These are phyloP conservation scores for Lucilia cuprina DNA, from an alignment of 1,140 invertebrate genomes.

Conservation along the genomic window DNA sequence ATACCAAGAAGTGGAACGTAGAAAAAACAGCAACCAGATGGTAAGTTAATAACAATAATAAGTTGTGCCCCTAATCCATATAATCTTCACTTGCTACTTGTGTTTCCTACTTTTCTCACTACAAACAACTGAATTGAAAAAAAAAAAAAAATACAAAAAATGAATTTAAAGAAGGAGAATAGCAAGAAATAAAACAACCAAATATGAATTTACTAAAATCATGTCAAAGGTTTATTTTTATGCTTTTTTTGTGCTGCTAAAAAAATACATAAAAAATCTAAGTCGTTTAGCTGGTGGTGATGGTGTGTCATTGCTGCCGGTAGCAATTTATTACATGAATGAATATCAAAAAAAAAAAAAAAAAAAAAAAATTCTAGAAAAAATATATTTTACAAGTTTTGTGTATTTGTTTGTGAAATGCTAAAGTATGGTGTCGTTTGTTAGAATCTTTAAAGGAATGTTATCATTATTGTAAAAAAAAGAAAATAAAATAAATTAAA, in stretches of 20 bases:
- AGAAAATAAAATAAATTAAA: too few relatives aligned
- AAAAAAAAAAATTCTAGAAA: too few relatives aligned
- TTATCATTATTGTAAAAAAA: background rate
- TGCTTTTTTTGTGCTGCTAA: too few relatives aligned
- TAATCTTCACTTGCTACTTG: background rate
- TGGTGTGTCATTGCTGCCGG: background rate
- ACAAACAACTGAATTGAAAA: too few relatives aligned
- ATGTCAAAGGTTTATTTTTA: constrained; percentile 1
- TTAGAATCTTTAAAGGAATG: background rate
- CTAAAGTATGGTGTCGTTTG: background rate
- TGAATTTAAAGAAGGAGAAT: too few relatives aligned
- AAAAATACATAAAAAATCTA: too few relatives aligned
- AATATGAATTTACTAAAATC: background rate
- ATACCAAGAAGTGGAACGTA: too few relatives aligned
- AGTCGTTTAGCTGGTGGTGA: background rate
- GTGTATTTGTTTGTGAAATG: background rate
- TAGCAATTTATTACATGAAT: constrained; percentile 18
- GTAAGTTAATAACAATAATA: constrained; percentile 15
- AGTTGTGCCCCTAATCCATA: background rate
- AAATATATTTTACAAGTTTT: background rate
- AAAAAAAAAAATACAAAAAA: too few relatives aligned
- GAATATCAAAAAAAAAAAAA: background rate
- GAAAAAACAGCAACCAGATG: constrained; percentile 1
- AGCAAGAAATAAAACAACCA: background rate
- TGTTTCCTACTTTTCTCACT: background rate